A percentile compares a stretch with the other conserved stretches of the same genome.
Evolutionary conservation across 2,888 invertebrate species (phyloP).

Genomic region (Leptopterna dolabrata): DNA sequence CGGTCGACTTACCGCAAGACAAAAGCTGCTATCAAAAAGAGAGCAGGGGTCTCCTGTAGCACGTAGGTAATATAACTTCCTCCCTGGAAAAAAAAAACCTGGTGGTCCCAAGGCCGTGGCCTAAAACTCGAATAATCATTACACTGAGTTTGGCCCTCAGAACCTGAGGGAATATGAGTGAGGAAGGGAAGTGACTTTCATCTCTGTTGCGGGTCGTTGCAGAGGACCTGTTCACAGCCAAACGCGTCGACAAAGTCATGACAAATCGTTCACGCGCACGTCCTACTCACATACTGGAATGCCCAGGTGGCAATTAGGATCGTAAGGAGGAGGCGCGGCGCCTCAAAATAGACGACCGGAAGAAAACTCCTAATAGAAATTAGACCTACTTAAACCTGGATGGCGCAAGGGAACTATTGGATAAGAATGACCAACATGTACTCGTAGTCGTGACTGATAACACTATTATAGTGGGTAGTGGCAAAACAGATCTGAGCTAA

Average conservation of each 20-base stretch:
- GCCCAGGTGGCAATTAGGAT: background rate
- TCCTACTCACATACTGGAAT: background rate
- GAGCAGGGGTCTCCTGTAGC: background rate
- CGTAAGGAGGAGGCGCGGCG: background rate
- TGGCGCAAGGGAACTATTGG: background rate
- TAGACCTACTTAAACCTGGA: background rate
- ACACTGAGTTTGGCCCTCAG: background rate
- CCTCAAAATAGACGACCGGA: background rate
- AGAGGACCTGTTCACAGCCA: background rate
- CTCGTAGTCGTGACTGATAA: too few species aligned
- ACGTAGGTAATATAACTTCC: background rate
- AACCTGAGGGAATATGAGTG: background rate
- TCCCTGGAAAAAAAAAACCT: background rate
- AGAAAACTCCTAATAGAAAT: background rate
- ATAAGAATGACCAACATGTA: background rate
- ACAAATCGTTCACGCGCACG: conserved; percentile 7
- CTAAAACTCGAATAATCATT: background rate
- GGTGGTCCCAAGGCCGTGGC: background rate
- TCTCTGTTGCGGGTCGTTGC: background rate
- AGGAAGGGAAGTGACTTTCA: background rate
- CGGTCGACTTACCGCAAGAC: background rate
- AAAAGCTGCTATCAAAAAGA: background rate
- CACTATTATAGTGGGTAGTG: too few species aligned
- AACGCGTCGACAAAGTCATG: conserved; percentile 11
- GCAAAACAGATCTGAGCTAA: too few species aligned